Conservation (phyloP, 2,113 vertebrate genomes). For the Lepisosteus osseus region DNA sequence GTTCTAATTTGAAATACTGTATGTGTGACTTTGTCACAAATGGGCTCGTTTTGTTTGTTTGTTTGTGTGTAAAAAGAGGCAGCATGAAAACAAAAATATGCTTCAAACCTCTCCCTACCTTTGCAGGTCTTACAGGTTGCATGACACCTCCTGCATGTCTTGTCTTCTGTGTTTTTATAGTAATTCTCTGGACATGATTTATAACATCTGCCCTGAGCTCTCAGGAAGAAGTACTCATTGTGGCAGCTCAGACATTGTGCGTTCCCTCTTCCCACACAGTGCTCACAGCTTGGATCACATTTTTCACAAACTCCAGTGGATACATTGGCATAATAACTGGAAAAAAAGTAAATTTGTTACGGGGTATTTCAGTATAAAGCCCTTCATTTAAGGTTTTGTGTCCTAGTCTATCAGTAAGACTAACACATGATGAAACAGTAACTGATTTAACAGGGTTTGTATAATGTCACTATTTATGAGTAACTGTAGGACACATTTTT, state of each 20-base stretch:
- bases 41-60: no score
- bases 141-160: slow-evolving; percentile 76
- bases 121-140: slow-evolving; percentile 76
- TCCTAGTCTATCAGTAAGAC: no score
- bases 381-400: not conserved
- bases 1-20: no score
- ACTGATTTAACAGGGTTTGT: no score
- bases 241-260: slow-evolving; percentile 77
- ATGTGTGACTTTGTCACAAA: no score
- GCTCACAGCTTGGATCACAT: slow-evolving; percentile 76
- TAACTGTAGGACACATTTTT: no score
- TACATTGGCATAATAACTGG: slow-evolving; percentile 76
- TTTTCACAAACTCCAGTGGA: slow-evolving; percentile 60
- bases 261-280: slow-evolving; percentile 61
- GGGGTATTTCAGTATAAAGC: not conserved
- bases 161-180: slow-evolving; percentile 48
- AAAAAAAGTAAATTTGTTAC: slow-evolving; percentile 9
- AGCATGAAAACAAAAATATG: no score
- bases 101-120: slow-evolving; percentile 51
- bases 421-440: no score
- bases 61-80: no score
- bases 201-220: slow-evolving; percentile 57
- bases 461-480: no score
- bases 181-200: slow-evolving; percentile 72
- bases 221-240: slow-evolving; percentile 65